Conservation (phyloP, 2,797 vertebrate genomes). For the Cygnus olor region DNA sequence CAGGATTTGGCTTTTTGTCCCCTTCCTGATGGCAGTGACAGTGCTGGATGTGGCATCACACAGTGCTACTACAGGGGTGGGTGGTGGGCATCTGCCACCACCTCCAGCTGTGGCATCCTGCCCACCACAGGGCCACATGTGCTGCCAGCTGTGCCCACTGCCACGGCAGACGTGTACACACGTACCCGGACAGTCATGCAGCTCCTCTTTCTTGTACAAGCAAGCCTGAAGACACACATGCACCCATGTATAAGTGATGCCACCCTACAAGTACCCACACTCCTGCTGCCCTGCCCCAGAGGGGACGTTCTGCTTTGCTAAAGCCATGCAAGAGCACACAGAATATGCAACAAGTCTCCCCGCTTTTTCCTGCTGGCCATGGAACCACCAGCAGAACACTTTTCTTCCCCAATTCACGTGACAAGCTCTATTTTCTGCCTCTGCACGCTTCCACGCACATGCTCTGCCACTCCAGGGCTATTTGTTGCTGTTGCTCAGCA, state of each 20-base stretch:
- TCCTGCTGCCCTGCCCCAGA: background rate
- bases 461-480: rapidly evolving
- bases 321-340: background rate
- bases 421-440: background rate
- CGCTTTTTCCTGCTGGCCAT: background rate
- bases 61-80: rapidly evolving
- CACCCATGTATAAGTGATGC: background rate
- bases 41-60: rapidly evolving
- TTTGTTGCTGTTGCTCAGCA: background rate
- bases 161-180: background rate
- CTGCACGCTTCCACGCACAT: background rate
- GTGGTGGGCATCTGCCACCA: rapidly evolving
- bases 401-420: rapidly evolving
- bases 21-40: background rate
- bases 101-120: background rate
- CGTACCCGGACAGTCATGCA: too few species aligned
- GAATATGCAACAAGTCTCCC: background rate
- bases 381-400: rapidly evolving
- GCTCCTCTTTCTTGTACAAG: background rate
- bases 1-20: background rate
- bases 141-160: background rate
- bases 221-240: too few species aligned
- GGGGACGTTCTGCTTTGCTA: rapidly evolving
- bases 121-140: background rate
- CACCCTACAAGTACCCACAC: background rate